Base-by-base conservation (phyloP, 2,113 vertebrate species). In the Cyanoderma ruficeps region DNA sequence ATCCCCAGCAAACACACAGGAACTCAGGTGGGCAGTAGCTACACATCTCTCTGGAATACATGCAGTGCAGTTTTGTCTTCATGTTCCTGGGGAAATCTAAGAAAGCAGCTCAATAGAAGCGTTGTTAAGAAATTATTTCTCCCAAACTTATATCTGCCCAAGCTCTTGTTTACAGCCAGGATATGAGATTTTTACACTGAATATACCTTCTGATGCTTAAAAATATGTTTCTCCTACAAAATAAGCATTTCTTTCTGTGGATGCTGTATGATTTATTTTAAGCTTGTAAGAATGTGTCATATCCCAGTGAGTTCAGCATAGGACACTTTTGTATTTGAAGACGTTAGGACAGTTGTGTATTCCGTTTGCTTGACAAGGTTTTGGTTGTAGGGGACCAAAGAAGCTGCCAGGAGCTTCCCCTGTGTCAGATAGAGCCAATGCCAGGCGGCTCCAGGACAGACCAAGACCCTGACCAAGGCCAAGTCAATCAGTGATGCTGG, bases 31-130 rank as follows among this genome's bases (percentile, higher is more conserved):
- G 9, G 30, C 14, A 57, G 14, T 1, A 69, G 15, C 28, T 15
- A 70, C 50, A 22, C 13, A 50, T 28, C 19, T 87, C 55, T 21
- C 27, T 55, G 53, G 11, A 83, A 41, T 30, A 27, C 12, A 15
- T 13, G 30, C 11, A 27, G 11, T 27, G 13, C 27, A 35, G 3
- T 9, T 68, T 80, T 80, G 7, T 30, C 42, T 80, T 76, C 27
- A 23, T 37, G 39, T 23, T 79, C 68, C 18, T 4, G 7, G 27
- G 20, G 27, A 77, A 81, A 90, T 16, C 20, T 53, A 49, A 52
- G 33, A 6, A 87, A 75, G 24, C 0, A 0, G 13, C 44, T 72
- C 44, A 49, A 21, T 42, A 53, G 7, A 19, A 55, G 4, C 1
- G 2, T 30, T 55, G 22, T 11, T 72, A 17, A 65, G 35, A 76